A percentile compares a stretch with the other conserved stretches of the same genome.
Evolutionary conservation across 1,140 invertebrate species (phyloP).

Genomic region (Cheumatopsyche charites): DNA sequence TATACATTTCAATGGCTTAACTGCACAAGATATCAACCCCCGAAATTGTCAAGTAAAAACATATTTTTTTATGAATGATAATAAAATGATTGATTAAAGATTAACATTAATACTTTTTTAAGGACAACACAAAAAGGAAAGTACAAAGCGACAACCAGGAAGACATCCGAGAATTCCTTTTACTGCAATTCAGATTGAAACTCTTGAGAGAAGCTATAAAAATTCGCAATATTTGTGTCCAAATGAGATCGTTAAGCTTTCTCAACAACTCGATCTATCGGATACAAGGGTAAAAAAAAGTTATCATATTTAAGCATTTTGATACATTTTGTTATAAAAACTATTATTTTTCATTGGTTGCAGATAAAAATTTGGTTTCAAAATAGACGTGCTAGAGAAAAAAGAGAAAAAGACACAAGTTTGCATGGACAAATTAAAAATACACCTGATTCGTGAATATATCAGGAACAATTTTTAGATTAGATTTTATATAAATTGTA

Average conservation of each 20-base stretch:
- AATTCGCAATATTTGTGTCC: conserved; percentile 55
- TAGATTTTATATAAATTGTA: too few species aligned
- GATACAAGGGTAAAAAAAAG: conserved; percentile 53
- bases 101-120: conserved; percentile 31
- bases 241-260: conserved; percentile 53
- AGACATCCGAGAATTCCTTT: conserved; percentile 55
- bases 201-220: conserved; percentile 55
- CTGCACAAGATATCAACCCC: conserved; percentile 72
- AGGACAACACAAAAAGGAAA: conserved; percentile 52
- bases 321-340: neutral
- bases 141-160: conserved; percentile 57
- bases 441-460: neutral
- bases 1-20: conserved; percentile 63
- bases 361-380: conserved; percentile 49
- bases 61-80: neutral
- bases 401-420: conserved; percentile 39
- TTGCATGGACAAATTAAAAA: neutral
- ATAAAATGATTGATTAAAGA: neutral
- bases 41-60: conserved; percentile 67
- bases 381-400: conserved; percentile 46
- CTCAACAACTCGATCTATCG: conserved; percentile 51
- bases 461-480: too few species aligned
- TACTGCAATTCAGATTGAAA: conserved; percentile 52
- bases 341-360: conserved; percentile 16
- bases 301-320: too few species aligned